phyloP scores from a whole-genome alignment of 2,797 vertebrate species.

The Lacerta agilis region DNA sequence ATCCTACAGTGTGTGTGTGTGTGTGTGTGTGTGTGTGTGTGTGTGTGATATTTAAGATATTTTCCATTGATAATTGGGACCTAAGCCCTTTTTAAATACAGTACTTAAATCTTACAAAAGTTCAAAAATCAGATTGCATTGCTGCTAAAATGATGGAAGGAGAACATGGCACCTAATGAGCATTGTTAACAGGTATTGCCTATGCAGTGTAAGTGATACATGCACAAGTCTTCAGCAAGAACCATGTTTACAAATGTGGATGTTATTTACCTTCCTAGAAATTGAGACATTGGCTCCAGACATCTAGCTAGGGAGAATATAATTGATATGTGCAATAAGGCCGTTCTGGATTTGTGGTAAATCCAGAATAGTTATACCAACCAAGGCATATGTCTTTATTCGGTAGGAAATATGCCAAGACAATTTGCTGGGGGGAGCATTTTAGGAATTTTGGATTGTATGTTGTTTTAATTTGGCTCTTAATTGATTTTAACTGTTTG shows the following conservation, averaged over 20 bases:
- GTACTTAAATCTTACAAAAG: not conserved
- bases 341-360: not conserved
- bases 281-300: not conserved
- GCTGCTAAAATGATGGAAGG: not conserved
- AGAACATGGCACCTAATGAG: not conserved
- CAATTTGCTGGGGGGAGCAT: not conserved
- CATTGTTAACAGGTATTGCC: not conserved
- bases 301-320: not conserved
- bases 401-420: not conserved
- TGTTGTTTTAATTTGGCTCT: too few species aligned
- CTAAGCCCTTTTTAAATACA: not conserved
- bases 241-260: not conserved
- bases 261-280: slow-evolving; percentile 31
- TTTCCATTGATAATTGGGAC: too few species aligned
- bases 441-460: not conserved
- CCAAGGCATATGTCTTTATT: not conserved
- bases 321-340: not conserved
- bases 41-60: too few species aligned
- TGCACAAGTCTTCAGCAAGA: slow-evolving; percentile 16
- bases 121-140: not conserved
- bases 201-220: slow-evolving; percentile 1
- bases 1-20: too few species aligned
- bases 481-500: too few species aligned
- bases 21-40: too few species aligned
- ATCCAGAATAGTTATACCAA: not conserved